Percentiles rank a stretch among this genome's conserved stretches.
These are phyloP conservation scores for Protosalanx chinensis DNA, from an alignment of 2,797 vertebrate species.

Conservation along the genomic window DNA sequence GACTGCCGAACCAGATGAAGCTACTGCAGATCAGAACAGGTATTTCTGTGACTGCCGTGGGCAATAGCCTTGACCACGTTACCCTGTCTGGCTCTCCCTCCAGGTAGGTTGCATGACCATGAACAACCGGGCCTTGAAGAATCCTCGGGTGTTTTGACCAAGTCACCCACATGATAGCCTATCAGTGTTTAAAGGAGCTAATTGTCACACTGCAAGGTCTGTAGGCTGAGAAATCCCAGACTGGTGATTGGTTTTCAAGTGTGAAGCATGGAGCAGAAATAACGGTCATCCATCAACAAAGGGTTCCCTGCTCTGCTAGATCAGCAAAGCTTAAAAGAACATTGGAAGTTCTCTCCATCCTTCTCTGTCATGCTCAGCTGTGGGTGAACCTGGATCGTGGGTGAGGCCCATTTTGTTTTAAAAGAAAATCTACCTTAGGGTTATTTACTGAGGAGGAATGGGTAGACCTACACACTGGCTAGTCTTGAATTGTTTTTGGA, in stretches of 20 bases:
- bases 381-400: conserved; percentile 23
- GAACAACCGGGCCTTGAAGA: conserved; percentile 1
- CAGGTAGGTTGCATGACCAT: neutral
- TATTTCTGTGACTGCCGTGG: neutral
- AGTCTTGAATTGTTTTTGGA: too few relatives aligned
- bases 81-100: conserved; percentile 3
- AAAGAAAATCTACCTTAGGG: neutral
- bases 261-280: conserved; percentile 44
- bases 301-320: conserved; percentile 16
- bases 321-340: conserved; percentile 28
- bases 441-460: conserved; percentile 5
- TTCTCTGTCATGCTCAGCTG: conserved; percentile 17
- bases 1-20: neutral
- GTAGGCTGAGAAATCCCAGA: conserved; percentile 28
- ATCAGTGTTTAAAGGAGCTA: conserved; percentile 51
- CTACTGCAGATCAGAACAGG: neutral
- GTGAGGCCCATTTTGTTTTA: conserved; percentile 14
- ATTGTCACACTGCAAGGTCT: conserved; percentile 33
- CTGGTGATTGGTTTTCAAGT: conserved; percentile 30
- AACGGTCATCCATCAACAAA: conserved; percentile 57
- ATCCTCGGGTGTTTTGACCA: conserved; percentile 27
- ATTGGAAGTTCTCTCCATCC: conserved; percentile 27
- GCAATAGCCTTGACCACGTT: neutral
- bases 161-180: conserved; percentile 31
- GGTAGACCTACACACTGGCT: neutral